Evolutionary conservation across 1,140 invertebrate species (phyloP), one percentile per base, ranked within the genome.

Genomic region (Drosophila rufa): DNA sequence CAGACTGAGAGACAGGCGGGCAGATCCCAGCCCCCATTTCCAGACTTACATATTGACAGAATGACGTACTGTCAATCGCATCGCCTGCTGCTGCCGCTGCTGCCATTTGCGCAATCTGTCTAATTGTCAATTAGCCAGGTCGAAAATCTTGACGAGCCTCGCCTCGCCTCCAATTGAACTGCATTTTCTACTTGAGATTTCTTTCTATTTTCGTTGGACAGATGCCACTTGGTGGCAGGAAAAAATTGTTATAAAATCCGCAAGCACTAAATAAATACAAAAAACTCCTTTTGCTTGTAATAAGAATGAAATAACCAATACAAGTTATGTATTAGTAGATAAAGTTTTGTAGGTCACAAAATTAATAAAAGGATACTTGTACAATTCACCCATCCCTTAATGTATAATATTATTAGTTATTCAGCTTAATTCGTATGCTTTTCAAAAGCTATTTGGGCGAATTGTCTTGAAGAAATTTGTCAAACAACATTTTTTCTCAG

Each of bases 121-220:
- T 79, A 79, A 87, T 86, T 87, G 82, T 87, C 82, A 86, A 86
- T 86, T 87, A 82, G 80, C 60, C 64, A 36, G 45, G 36, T 67
- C 69, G 57, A 42, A 51, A 43, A 27, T 70, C 65, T 74, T 50
- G 66, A 25, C 57, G 33, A 69, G 66, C 74, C 65, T 75, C 58
- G 65, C 65, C 61, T 79, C 47, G 53, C 51, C 33, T 12, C 36
- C 36, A 58, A 62, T 58, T 15, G 61, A 19, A 7, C 38, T 80
- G 60, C 38, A 64, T 48, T 58, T 48, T 66, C 36, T 25, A 15
- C 15, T 68, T 14, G 12, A 30, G 14, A 46, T 55, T 38, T 55
- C 50, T 25, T 15, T 27, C 25, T 15, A 38, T 17, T 27, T 58
- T 43, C 22, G 38, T 22, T 56, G 36, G 53, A 56, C 40, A 25